Conservation (phyloP, 2,113 vertebrate species). For the Cynoglossus semilaevis region DNA sequence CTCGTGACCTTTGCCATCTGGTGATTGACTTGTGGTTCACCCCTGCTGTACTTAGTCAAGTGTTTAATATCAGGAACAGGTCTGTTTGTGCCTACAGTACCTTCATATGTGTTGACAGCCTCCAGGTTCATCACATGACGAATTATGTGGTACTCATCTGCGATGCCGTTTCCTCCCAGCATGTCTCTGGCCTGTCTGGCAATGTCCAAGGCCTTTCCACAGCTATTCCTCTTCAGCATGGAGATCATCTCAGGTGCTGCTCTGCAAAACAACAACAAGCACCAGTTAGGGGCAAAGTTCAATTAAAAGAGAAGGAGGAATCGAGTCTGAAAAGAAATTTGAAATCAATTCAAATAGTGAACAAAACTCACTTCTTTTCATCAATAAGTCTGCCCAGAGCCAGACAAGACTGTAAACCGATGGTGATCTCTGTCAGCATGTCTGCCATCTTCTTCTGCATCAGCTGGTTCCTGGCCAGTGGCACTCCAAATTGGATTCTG, state of each 20-base stretch:
- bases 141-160: conserved; percentile 89
- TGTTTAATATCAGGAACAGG: not conserved
- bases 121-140: conserved; percentile 90
- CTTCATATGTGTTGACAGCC: conserved; percentile 92
- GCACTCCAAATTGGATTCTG: conserved; percentile 87
- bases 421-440: conserved; percentile 87
- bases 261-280: conserved; percentile 53
- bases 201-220: conserved; percentile 87
- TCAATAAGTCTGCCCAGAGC: conserved; percentile 85
- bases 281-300: not conserved
- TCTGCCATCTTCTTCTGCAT: conserved; percentile 93
- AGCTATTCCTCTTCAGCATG: conserved; percentile 91
- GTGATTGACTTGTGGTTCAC: too few relatives aligned
- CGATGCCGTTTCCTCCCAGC: conserved; percentile 89
- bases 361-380: conserved; percentile 72
- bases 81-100: conserved; percentile 53
- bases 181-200: conserved; percentile 89
- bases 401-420: conserved; percentile 86
- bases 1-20: too few relatives aligned
- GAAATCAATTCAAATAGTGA: not conserved
- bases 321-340: not conserved
- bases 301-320: fast-evolving
- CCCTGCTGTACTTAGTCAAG: not conserved
- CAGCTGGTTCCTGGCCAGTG: conserved; percentile 88
- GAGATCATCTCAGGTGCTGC: conserved; percentile 88